Base-by-base conservation (phyloP, 2,888 invertebrate genomes). In the Drosophila subquinaria region DNA sequence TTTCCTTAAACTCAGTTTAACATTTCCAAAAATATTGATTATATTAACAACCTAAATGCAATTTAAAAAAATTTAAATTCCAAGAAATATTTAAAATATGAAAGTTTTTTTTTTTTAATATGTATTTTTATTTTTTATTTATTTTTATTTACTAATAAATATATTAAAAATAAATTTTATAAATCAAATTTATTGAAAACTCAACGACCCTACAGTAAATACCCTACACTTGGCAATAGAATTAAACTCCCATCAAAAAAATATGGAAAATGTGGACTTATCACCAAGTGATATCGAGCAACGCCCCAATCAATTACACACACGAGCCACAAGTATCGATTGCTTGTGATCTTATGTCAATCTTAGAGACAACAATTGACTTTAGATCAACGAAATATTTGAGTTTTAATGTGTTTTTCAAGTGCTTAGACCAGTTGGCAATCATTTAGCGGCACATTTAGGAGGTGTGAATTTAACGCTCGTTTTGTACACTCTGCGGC, bases 381-480 rank as follows among this genome's bases (percentile, higher is more conserved):
- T 30, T 11, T 23, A 69, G 55, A 66, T 65, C 50, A 38, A 66
- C n/a, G 38, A 50, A 38, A 66, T 38, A 38, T 45, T 60, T 73
- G 9, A 42, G 33, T 45, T 57, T 61, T 57, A 47, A 47, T 47
- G 47, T 56, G 15, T 40, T 38, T 52, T 27, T 56, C 17, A 64
- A 60, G 59, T 60, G 36, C 56, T 70, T 43, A 66, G 55, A n/a
- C 43, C 55, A 52, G 51, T 60, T 60, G 33, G 50, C 68, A 60
- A 61, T 55, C 64, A 64, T 42, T 82, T 69, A 88, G 71, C 76
- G 57, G 40, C 47, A 76, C 47, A 80, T 89, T 65, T 35, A 56
- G 68, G 36, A 69, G 79, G 82, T 88, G 90, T 88, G 88, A 89
- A 70, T 69, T 78, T 84, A 33, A 66, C 82, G 62, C 68, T 65